phyloP scores from a whole-genome alignment of 1,140 invertebrate species.

The Brachionus koreanus region DNA sequence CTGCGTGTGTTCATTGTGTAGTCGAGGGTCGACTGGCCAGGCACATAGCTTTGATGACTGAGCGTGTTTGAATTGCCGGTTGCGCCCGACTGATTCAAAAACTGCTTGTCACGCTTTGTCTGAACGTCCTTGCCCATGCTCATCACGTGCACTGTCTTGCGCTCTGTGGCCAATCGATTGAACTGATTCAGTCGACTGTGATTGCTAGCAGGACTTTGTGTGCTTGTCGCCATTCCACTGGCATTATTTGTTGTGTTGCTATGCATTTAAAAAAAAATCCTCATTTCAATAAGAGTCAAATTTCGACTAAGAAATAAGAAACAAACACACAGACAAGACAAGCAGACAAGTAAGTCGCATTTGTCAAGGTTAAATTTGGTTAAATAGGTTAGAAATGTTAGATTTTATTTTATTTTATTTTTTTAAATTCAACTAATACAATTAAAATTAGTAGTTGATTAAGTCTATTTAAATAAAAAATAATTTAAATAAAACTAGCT shows the following conservation, averaged over 20 bases:
- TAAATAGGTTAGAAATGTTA: slow-evolving; percentile 4
- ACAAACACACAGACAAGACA: not conserved
- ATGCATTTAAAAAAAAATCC: not conserved
- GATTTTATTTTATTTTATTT: not conserved
- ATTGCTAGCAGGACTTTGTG: not conserved
- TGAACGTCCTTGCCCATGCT: not conserved
- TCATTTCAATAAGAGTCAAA: not conserved
- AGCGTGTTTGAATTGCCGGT: not conserved
- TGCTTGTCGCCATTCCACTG: not conserved
- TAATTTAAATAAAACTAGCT: not conserved
- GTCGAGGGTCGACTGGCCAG: slow-evolving; percentile 22
- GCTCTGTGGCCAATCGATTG: slow-evolving; percentile 32
- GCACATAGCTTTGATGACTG: not conserved
- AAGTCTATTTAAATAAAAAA: not conserved
- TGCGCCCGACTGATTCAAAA: not conserved
- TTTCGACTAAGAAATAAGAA: not conserved
- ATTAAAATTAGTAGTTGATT: not conserved
- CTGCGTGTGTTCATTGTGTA: slow-evolving; percentile 37
- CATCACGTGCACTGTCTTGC: slow-evolving; percentile 41
- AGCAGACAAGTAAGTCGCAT: not conserved
- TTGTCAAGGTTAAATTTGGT: slow-evolving; percentile 11
- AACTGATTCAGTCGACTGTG: not conserved
- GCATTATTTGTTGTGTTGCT: not conserved
- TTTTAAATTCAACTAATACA: too few relatives aligned
- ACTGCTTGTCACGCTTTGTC: not conserved